Base-by-base conservation (phyloP, 2,888 invertebrate genomes). In the Chrysopilus asiliformis region DNA sequence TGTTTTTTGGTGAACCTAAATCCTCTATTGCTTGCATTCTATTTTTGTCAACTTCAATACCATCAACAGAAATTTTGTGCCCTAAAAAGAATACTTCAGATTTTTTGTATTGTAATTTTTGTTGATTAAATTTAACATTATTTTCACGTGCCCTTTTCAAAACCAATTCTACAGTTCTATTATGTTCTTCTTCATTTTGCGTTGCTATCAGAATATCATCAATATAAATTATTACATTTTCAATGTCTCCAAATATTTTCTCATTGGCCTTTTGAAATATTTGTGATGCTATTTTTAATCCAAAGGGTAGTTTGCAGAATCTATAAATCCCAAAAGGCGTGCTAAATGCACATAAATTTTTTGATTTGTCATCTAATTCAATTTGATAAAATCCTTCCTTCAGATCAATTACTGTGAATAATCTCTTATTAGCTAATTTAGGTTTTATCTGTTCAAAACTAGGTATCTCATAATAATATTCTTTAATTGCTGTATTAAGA, bases 261-360 rank as follows among this genome's bases (percentile, higher is more conserved):
- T 40, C 39, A 34, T 42, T 47, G 7, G 36, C 26, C 38, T 43
- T 39, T 25, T 41, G 35, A 40, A 50, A 50, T 20, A 42, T 31
- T 36, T 42, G 36, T 36, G 42, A 32, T 38, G 42, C 34, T 34
- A 26, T 38, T 40, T 42, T 34, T 31, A 38, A 20, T 12, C 41
- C 41, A 29, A 38, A 38, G 8, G 34, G 37, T 14, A 40, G 15
- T 9, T 19, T 29, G 8, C 14, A 27, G 17, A 34, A 40, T 32
- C 34, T 34, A 26, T n/a, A 30, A 37, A n/a, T n/a, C n/a, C n/a
- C n/a, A n/a, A n/a, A n/a, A n/a, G n/a, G n/a, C n/a, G n/a, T n/a
- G n/a, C n/a, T 47, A 28, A 47, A 48, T 19, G 37, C 34, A 25
- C 36, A 43, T n/a, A 39, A 19, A 12, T 31, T 39, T 37, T 33